A percentile compares a stretch with the other conserved stretches of the same genome.
Conservation (phyloP, 2,797 vertebrate genomes). For the Mycteria americana region DNA sequence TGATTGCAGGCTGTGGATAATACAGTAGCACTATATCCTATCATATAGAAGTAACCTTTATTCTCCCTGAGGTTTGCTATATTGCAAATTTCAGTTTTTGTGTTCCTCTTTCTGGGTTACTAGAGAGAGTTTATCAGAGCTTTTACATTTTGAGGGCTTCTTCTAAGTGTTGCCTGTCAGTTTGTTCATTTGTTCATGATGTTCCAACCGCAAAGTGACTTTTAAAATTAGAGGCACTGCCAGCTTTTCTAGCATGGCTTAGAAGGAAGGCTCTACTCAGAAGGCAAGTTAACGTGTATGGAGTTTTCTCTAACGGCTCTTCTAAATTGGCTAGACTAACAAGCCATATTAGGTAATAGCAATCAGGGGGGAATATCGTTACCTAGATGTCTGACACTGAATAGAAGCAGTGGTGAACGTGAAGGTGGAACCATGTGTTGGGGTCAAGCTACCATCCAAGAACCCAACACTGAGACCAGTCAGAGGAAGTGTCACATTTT, state of each 20-base stretch:
- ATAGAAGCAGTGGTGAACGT: not conserved
- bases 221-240: not conserved
- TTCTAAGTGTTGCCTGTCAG: not conserved
- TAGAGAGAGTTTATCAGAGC: not conserved
- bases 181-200: not conserved
- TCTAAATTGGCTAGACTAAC: not conserved
- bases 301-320: not conserved
- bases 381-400: not conserved
- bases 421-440: not conserved
- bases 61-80: slow-evolving; percentile 26
- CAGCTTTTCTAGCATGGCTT: not conserved
- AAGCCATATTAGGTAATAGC: not conserved
- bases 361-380: accelerated
- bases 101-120: not conserved
- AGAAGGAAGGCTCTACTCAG: not conserved
- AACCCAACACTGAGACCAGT: not conserved
- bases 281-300: not conserved
- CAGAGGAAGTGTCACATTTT: not conserved
- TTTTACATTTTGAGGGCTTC: not conserved
- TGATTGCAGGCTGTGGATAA: slow-evolving; percentile 26
- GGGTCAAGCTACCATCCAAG: not conserved
- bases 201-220: not conserved
- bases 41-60: slow-evolving; percentile 25
- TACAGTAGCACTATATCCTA: not conserved
- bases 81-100: not conserved